Base-by-base conservation (phyloP, 2,888 invertebrate genomes). In the Ennomos erosarius region DNA sequence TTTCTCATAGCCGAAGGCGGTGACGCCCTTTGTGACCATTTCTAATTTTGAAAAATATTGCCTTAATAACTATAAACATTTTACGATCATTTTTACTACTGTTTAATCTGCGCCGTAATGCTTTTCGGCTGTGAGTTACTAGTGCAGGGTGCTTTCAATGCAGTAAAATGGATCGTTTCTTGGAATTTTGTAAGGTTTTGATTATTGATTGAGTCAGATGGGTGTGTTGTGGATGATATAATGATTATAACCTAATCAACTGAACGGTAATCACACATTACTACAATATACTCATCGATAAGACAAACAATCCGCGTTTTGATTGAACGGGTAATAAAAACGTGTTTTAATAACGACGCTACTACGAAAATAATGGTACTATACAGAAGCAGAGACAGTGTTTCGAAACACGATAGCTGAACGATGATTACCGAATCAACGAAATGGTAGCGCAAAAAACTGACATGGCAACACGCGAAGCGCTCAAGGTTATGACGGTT, bases 31-130 rank as follows among this genome's bases (percentile, higher is more conserved):
- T 85, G 85, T 76, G 70, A 73, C 75, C 77, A 83, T 85, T 86
- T 84, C 81, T 78, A 84, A 87, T 85, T 90, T 84, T 73, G 74
- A 78, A 81, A 87, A 86, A 85, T 86, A 87, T 85, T 75, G 76
- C 79, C 79, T 75, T 79, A 78, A 83, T 82, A 84, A 79, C 82
- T 78, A 88, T 88, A 87, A 88, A 86, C 83, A 66, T 81, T 90
- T 90, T 81, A 91, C 82, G 85, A 84, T 61, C 62, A 60, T 85
- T 76, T 90, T 91, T 90, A 91, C 87, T 88, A 87, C 88, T 87
- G 85, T 90, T 90, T 90, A 90, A 90, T 88, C 87, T 89, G 81
- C 73, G 74, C 78, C 71, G 79, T 82, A 84, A 88, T 81, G 79
- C 80, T 67, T 64, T 71, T 73, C 70, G 68, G 71, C 73, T 76